These are phyloP conservation scores for Eupristina koningsbergeri DNA, from an alignment of 1,140 invertebrate genomes.

Conservation along the genomic window DNA sequence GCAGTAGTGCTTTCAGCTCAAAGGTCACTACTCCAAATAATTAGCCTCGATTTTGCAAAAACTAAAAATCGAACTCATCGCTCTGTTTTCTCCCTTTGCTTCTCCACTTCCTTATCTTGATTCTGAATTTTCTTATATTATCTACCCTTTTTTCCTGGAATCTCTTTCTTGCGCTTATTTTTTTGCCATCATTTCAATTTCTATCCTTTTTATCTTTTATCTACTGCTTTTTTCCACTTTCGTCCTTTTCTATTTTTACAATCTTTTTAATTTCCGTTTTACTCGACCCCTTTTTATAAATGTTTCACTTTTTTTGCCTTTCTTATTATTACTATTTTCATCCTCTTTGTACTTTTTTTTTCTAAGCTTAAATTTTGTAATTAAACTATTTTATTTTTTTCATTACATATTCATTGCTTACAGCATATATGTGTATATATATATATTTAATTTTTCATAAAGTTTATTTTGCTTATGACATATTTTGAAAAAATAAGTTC, in stretches of 20 bases:
- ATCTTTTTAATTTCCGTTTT: conserved; percentile 24
- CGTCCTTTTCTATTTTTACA: not conserved
- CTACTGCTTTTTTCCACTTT: not conserved
- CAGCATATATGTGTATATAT: no score
- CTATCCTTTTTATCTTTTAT: conserved; percentile 8
- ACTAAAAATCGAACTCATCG: not conserved
- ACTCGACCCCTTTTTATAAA: not conserved
- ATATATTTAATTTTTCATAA: no score
- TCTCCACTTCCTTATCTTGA: not conserved
- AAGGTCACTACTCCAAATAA: conserved; percentile 31
- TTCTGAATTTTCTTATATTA: conserved; percentile 31
- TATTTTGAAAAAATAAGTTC: no score
- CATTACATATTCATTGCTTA: not conserved
- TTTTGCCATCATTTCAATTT: conserved; percentile 16
- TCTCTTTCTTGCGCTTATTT: not conserved
- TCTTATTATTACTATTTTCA: conserved; percentile 16
- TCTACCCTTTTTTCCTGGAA: not conserved
- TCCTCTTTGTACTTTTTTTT: not conserved
- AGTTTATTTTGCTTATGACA: no score
- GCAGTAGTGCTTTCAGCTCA: not conserved
- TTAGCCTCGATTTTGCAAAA: not conserved
- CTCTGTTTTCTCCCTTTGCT: not conserved
- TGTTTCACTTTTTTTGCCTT: not conserved
- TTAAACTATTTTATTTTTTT: not conserved
- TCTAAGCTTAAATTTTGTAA: conserved; percentile 3